A percentile compares a stretch with the other conserved stretches of the same genome.
Evolutionary conservation across 35 echinoderm and acorn worm genomes (phyloP).

Genomic region (Eucidaris tribuloides): DNA sequence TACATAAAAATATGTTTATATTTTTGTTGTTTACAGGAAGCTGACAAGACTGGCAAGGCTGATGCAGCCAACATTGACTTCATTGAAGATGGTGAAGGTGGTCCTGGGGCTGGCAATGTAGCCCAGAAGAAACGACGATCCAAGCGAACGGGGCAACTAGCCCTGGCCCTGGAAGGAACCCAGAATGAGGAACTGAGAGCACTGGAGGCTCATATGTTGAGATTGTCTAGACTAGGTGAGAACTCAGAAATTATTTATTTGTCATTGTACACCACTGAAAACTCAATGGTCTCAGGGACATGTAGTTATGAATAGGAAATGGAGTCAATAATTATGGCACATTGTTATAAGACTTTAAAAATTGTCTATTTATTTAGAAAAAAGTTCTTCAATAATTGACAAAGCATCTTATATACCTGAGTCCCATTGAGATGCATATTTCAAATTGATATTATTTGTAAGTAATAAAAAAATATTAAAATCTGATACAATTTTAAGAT

Average conservation of each 20-base stretch:
- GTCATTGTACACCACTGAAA: neutral
- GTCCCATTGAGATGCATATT: too few relatives aligned
- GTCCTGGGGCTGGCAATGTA: slow-evolving; percentile 8
- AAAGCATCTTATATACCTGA: too few relatives aligned
- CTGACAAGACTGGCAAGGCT: slow-evolving; percentile 54
- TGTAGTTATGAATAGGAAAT: too few relatives aligned
- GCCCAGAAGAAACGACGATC: slow-evolving; percentile 37
- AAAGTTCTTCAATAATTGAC: too few relatives aligned
- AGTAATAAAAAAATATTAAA: too few relatives aligned
- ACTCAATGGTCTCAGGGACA: neutral
- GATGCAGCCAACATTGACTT: slow-evolving; percentile 38
- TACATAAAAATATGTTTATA: too few relatives aligned
- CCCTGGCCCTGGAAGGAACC: slow-evolving; percentile 57
- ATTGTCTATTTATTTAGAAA: too few relatives aligned
- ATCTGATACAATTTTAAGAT: too few relatives aligned
- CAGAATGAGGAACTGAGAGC: slow-evolving; percentile 97
- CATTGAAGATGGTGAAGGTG: slow-evolving; percentile 58
- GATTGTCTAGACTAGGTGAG: slow-evolving; percentile 71
- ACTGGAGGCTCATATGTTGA: slow-evolving; percentile 92
- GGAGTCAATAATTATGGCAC: too few relatives aligned
- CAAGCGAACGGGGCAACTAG: slow-evolving; percentile 35
- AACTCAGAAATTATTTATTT: neutral
- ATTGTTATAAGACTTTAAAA: too few relatives aligned
- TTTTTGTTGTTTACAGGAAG: slow-evolving; percentile 25
- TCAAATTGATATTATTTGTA: too few relatives aligned